Percentiles rank a stretch among this genome's conserved stretches.
phyloP scores from a whole-genome alignment of 2,113 vertebrate species.

The Lutjanus erythropterus region DNA sequence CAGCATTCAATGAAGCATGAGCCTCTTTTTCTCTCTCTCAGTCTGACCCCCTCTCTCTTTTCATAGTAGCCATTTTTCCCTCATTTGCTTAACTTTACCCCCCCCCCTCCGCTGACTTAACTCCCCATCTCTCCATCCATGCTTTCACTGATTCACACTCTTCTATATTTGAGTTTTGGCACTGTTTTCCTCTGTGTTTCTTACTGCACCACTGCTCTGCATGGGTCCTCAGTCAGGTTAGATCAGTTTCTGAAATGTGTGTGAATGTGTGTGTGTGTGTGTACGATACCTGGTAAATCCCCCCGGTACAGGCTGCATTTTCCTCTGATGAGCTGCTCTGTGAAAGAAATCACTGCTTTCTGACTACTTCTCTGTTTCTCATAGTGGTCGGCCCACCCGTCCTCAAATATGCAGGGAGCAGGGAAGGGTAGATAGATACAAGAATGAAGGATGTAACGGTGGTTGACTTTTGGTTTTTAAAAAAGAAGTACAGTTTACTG shows the following conservation, averaged over 20 bases:
- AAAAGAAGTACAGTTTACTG: not conserved
- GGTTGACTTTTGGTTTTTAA: constrained; percentile 28
- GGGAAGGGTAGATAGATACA: constrained; percentile 43
- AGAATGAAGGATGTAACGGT: constrained; percentile 46
- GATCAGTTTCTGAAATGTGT: constrained; percentile 28
- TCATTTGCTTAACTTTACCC: constrained; percentile 36
- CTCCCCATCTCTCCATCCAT: constrained; percentile 1
- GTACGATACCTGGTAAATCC: constrained; percentile 51
- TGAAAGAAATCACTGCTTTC: constrained; percentile 64
- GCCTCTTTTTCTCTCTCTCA: constrained; percentile 43
- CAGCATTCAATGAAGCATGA: constrained; percentile 60
- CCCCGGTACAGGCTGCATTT: constrained; percentile 38
- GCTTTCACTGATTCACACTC: constrained; percentile 15
- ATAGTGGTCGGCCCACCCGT: constrained; percentile 65
- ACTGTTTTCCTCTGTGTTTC: constrained; percentile 20
- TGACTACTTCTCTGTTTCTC: constrained; percentile 54
- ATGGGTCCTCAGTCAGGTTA: constrained; percentile 9
- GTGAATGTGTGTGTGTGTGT: not conserved
- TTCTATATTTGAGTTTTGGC: constrained; percentile 21
- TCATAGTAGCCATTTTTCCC: constrained; percentile 35
- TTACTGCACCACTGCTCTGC: constrained; percentile 12
- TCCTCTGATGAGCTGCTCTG: constrained; percentile 60
- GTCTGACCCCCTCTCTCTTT: constrained; percentile 43
- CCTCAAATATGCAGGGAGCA: constrained; percentile 60
- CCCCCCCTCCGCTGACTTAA: not conserved